Evolutionary conservation across 2,888 invertebrate species (phyloP).

Genomic region (Phanerotoma sp.): DNA sequence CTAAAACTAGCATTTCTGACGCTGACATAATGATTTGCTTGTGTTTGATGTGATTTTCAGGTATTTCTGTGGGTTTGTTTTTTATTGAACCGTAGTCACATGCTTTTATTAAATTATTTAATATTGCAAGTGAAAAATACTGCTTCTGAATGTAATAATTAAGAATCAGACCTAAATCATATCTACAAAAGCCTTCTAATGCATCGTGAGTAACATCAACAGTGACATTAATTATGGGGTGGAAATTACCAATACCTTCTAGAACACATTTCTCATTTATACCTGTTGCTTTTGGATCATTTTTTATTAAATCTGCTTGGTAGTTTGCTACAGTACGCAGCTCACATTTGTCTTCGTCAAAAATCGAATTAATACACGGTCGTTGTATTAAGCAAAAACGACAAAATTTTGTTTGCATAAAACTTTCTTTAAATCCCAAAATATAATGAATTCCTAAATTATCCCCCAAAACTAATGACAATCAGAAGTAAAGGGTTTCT

Average conservation of each 20-base stretch:
- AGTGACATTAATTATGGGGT: neutral
- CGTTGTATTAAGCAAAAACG: constrained; percentile 15
- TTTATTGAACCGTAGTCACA: neutral
- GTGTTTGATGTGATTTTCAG: constrained; percentile 18
- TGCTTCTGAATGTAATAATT: neutral
- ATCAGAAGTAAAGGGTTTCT: constrained; percentile 8
- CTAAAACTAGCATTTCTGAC: constrained; percentile 29
- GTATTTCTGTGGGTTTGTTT: constrained; percentile 27
- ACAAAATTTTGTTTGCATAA: constrained; percentile 16
- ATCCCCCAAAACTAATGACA: constrained; percentile 21
- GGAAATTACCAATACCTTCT: constrained; percentile 3
- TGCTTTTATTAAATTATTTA: neutral
- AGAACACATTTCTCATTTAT: neutral
- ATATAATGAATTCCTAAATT: constrained; percentile 20
- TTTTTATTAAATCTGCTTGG: neutral
- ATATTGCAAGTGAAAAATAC: neutral
- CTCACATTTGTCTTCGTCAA: constrained; percentile 9
- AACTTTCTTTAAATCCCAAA: constrained; percentile 17
- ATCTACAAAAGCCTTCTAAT: too few relatives aligned
- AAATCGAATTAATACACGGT: constrained; percentile 1
- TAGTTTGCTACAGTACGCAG: constrained; percentile 6
- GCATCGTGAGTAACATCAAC: neutral
- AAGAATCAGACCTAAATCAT: too few relatives aligned
- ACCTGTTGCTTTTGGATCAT: constrained; percentile 12
- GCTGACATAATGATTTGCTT: constrained; percentile 27